These are phyloP conservation scores for Suncus etruscus DNA, from an alignment of 2,113 vertebrate species.

Conservation along the genomic window DNA sequence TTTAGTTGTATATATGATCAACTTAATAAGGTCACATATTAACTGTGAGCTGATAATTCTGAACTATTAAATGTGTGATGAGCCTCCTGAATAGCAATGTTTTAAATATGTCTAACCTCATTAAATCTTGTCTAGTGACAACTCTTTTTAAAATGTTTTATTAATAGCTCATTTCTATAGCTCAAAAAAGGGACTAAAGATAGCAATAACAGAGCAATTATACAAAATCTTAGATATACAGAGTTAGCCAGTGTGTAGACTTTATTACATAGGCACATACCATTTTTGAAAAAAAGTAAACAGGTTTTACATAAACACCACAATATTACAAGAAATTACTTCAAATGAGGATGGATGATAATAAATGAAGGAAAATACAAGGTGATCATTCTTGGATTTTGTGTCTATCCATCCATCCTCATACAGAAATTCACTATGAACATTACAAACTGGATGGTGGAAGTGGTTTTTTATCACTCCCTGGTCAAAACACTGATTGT, in stretches of 20 bases:
- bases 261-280: conserved; percentile 85
- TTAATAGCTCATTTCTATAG: conserved; percentile 79
- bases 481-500: conserved; percentile 5
- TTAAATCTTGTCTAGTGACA: conserved; percentile 69
- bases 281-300: conserved; percentile 73
- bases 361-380: conserved; percentile 55
- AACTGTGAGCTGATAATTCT: conserved; percentile 3
- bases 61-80: background rate
- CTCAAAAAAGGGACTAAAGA: conserved; percentile 77
- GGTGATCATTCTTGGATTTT: background rate
- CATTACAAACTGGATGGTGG: background rate
- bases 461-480: background rate
- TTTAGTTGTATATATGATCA: conserved; percentile 18
- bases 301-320: conserved; percentile 84
- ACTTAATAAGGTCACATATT: conserved; percentile 41
- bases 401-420: background rate
- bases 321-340: conserved; percentile 86
- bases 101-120: background rate
- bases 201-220: conserved; percentile 68
- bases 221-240: conserved; percentile 75
- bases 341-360: conserved; percentile 49
- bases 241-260: conserved; percentile 90
- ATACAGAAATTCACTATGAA: background rate
- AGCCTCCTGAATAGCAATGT: conserved; percentile 6
- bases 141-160: conserved; percentile 67